Conservation (phyloP, 2,113 vertebrate genomes). For the Lota lota region DNA sequence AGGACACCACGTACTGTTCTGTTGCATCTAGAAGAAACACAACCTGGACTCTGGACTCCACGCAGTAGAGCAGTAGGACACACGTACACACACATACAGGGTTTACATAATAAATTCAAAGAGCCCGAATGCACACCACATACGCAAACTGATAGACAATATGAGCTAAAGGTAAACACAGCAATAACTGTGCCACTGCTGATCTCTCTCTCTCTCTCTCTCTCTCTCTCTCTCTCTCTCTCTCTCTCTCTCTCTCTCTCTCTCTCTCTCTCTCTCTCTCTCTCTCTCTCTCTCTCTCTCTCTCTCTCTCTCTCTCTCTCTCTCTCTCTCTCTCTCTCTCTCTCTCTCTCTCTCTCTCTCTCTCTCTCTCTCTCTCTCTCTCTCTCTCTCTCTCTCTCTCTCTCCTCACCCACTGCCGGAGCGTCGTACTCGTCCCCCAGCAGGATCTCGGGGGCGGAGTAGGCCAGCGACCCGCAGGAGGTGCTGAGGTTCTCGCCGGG, state of each 20-base stretch:
- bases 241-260: no score
- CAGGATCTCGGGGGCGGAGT: constrained; percentile 96
- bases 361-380: constrained; percentile 4
- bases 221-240: no score
- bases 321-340: background rate
- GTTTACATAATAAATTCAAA: no score
- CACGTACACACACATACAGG: background rate
- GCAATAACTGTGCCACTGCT: no score
- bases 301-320: no score
- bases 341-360: background rate
- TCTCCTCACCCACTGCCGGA: constrained; percentile 83
- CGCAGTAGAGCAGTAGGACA: background rate
- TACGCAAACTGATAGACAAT: no score
- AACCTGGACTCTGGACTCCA: constrained; percentile 21
- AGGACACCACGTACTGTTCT: constrained; percentile 8
- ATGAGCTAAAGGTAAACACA: no score
- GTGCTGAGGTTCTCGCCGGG: constrained; percentile 93
- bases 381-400: no score
- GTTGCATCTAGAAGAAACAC: constrained; percentile 3
- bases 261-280: no score
- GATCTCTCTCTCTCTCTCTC: no score
- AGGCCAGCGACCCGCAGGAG: constrained; percentile 96
- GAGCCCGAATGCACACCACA: no score
- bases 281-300: no score
- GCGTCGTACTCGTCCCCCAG: constrained; percentile 97